Evolutionary conservation across 2,888 invertebrate genomes (phyloP), one percentile per base, ranked within the genome.

Genomic region (Drosophila austrosaltans): DNA sequence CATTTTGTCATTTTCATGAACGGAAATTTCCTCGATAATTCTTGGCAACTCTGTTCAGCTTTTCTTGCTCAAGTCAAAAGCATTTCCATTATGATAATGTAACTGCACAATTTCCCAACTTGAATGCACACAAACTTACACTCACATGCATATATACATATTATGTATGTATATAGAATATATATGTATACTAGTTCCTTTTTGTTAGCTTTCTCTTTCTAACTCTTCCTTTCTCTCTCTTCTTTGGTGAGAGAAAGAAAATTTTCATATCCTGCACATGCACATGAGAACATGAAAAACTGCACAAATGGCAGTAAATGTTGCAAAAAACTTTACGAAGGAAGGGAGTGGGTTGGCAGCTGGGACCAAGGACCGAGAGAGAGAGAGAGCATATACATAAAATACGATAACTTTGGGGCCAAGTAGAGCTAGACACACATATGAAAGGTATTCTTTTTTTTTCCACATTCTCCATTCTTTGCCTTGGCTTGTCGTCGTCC

Each of bases 71-170:
- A 79, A 85, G 87, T 81, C 83, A 83, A 82, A 87, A 74, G 67
- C 82, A 82, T 87, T 89, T 85, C 81, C 78, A 89, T 89, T 89
- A 88, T 89, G 87, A 89, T 88, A 88, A 88, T 87, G 84, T 87
- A 82, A 87, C 87, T 89, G 84, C 89, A 79, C 87, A 78, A 85
- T 89, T 85, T 87, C 69, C 75, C 80, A 87, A 83, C 83, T 88
- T 77, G 73, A 81, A 81, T 84, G 77, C 69, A 69, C 72, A 42
- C 16, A 42, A 53, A 32, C 61, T 61, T 40, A 64, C 59, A 72
- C 64, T 67, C 64, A 65, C 57, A 75, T 59, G 16, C 44, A 48
- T 10, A 4, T 7, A 5, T 8, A 44, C 3, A 20, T 48, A 16
- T 42, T 42, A 16, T 48, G 3, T 48, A 48, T 48, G 44, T 48